Conservation (phyloP, 2,888 invertebrate species). For the Drosophila peninsularis region DNA sequence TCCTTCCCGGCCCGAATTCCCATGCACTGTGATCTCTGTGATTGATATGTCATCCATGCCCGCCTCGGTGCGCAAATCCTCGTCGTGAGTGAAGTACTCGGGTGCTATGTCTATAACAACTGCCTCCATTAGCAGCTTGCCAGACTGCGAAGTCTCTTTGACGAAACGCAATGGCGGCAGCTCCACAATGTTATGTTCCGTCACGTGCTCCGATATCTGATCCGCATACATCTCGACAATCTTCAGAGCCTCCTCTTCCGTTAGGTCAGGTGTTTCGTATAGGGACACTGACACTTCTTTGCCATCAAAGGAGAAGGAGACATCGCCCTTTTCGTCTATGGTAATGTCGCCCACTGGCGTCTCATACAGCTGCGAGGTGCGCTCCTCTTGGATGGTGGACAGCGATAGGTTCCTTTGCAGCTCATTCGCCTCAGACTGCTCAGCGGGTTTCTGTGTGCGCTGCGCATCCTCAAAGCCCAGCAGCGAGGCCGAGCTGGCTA, state of each 20-base stretch:
- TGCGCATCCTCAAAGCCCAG: slow-evolving; percentile 93
- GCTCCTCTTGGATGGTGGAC: slow-evolving; percentile 95
- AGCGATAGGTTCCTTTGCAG: slow-evolving; percentile 91
- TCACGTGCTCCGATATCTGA: slow-evolving; percentile 94
- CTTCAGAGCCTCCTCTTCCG: slow-evolving; percentile 95
- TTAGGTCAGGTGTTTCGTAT: slow-evolving; percentile 96
- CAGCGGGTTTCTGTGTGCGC: slow-evolving; percentile 85
- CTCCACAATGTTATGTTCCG: slow-evolving; percentile 93
- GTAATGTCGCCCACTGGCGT: slow-evolving; percentile 92
- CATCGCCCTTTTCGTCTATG: slow-evolving; percentile 92
- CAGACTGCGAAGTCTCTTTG: slow-evolving; percentile 94
- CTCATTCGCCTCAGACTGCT: slow-evolving; percentile 85
- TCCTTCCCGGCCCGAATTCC: slow-evolving; percentile 85
- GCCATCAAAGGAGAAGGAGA: slow-evolving; percentile 95
- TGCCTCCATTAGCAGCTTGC: slow-evolving; percentile 95
- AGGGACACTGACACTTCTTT: slow-evolving; percentile 96
- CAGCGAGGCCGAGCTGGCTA: slow-evolving; percentile 94
- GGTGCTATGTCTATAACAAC: slow-evolving; percentile 95
- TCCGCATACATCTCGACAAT: slow-evolving; percentile 98
- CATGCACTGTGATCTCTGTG: slow-evolving; percentile 89
- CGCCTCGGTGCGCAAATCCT: slow-evolving; percentile 93
- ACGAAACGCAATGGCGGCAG: slow-evolving; percentile 94
- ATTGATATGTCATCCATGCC: slow-evolving; percentile 94
- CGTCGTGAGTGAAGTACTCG: slow-evolving; percentile 91
- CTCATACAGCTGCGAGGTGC: slow-evolving; percentile 94